phyloP scores from a whole-genome alignment of 2,797 vertebrate species.

The Clarias laeviceps region DNA sequence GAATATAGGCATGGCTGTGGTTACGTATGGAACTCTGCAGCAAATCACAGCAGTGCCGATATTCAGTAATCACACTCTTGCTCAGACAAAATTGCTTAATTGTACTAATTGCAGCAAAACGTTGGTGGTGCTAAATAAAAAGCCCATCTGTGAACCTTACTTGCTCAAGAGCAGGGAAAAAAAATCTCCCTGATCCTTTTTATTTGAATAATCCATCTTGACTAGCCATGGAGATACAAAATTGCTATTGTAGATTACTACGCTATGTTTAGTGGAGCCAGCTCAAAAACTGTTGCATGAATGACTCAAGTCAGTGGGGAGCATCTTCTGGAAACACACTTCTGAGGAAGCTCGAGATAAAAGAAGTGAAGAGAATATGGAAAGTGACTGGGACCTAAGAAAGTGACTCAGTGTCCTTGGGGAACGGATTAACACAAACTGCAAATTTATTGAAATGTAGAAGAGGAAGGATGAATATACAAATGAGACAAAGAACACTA shows the following conservation, averaged over 20 bases:
- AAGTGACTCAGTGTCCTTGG: slow-evolving; percentile 7
- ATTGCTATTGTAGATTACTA: neutral
- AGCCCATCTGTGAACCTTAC: neutral
- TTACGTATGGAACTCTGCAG: neutral
- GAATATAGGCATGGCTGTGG: neutral
- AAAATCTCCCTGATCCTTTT: neutral
- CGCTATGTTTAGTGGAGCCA: slow-evolving; percentile 4
- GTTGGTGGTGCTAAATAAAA: slow-evolving; percentile 13
- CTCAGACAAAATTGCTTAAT: neutral
- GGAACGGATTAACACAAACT: slow-evolving; percentile 30
- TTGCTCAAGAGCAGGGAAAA: neutral
- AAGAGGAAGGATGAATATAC: neutral
- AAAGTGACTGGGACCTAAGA: neutral
- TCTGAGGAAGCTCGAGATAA: neutral
- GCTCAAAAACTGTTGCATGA: slow-evolving; percentile 12
- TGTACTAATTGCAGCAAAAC: neutral
- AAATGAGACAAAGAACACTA: neutral
- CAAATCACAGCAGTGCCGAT: neutral
- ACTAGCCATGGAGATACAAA: neutral
- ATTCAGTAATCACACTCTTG: neutral
- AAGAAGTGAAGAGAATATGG: neutral
- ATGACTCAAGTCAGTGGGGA: slow-evolving; percentile 23
- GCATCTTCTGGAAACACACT: slow-evolving; percentile 13
- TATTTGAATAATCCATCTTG: neutral
- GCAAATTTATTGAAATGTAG: slow-evolving; percentile 17